Base-by-base conservation (phyloP, 2,113 vertebrate species). In the Pachycephala philippinensis region DNA sequence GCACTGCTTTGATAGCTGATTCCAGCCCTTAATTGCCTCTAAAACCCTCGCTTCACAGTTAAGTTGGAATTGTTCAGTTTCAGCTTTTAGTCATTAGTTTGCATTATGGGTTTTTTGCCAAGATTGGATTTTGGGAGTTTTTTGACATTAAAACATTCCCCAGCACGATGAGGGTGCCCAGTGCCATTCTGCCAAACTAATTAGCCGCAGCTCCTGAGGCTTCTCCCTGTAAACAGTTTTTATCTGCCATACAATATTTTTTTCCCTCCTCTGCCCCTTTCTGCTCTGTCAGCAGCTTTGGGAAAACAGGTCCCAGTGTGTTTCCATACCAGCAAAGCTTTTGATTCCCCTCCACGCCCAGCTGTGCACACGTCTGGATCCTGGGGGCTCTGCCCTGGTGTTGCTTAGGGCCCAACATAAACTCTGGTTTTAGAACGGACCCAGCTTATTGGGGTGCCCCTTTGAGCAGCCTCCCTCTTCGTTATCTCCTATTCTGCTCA, bases 321-420 rank as follows among this genome's bases (percentile, higher is more conserved):
- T 28, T 39, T 39, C 45, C n/a, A 1, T 1, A 15, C 6, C 45
- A 45, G 47, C 27, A 26, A 37, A 54, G 54, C 27, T 3, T 14
- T 10, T 12, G 19, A 1, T 10, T 17, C 20, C 30, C 44, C 3
- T 6, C 30, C 22, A 1, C 4, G 13, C 9, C 63, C 74, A 54
- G 21, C 27, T 1, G 26, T 27, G 49, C 45, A 2, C 53, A 22
- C 26, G 37, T 15, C 87, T 57, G 65, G n/a, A 22, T 26, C 30
- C 57, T 1, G 4, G 3, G 13, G 11, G 13, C 1, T 44, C 10
- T 40, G 45, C 78, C 10, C 1, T 1, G 17, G 13, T 1, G 10
- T 3, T 19, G 4, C 1, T 2, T 1, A 7, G n/a, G 33, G 40
- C 23, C 8, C 72, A n/a, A 1, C 3, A 2, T 0, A 44, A 83